Evolutionary conservation across 2,113 vertebrate species (phyloP).

Genomic region (Clarias magur): DNA sequence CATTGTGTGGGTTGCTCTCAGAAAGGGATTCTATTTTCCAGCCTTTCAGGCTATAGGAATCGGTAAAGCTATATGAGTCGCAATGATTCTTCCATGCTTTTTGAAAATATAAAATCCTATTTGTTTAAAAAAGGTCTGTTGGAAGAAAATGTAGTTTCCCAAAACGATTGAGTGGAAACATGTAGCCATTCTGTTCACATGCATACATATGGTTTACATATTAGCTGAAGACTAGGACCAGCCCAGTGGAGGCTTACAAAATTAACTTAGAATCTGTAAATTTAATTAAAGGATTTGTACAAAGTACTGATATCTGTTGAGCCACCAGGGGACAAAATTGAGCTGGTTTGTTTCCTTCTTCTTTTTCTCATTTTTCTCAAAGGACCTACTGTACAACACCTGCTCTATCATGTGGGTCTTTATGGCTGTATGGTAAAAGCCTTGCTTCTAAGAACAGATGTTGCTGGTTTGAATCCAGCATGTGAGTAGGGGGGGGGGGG

Average conservation of each 20-base stretch:
- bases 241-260: too few relatives aligned
- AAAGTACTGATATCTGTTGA: too few relatives aligned
- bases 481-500: too few relatives aligned
- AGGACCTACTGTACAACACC: not conserved
- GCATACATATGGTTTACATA: too few relatives aligned
- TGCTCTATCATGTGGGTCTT: not conserved
- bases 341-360: too few relatives aligned
- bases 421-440: not conserved
- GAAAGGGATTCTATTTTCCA: not conserved
- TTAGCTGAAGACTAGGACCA: too few relatives aligned
- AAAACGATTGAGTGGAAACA: not conserved
- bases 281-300: too few relatives aligned
- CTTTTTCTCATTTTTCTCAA: not conserved
- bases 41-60: not conserved
- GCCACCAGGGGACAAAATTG: too few relatives aligned
- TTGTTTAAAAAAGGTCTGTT: not conserved
- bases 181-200: not conserved
- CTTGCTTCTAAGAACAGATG: not conserved
- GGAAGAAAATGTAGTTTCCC: not conserved
- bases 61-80: not conserved
- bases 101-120: not conserved
- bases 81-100: not conserved
- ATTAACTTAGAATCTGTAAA: too few relatives aligned
- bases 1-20: not conserved
- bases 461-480: not conserved